Evolutionary conservation across 2,797 vertebrate genomes (phyloP), one percentile per base, ranked within the genome.

Genomic region (Bufotes viridis): DNA sequence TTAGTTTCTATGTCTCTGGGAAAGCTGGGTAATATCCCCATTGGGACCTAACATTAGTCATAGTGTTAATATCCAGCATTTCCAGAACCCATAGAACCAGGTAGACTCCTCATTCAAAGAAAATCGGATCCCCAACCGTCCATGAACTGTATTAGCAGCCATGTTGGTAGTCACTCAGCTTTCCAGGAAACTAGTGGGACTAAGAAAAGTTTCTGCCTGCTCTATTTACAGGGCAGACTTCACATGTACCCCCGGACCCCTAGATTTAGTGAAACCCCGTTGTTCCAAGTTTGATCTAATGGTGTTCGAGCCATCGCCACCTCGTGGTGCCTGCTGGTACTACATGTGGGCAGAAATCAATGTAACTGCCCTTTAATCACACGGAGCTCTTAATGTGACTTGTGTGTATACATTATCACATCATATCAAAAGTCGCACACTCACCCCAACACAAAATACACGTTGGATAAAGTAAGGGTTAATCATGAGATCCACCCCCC

Each of bases 351-450:
- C 0, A 20, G 17, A 9, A 18, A 58, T 7, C 2, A 15, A 57
- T 26, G 10, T 24, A 17, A 26, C 14, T 55, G 22, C 51, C 4
- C 67, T 29, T 69, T 69, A 70, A 8, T 34, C 69, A 34, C 11
- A 69, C 26, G 18, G 0, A 3, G 49, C 29, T 2, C 13, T n/a
- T 72, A 82, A 81, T 34, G 86, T 53, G 86, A 42, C 61, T 58
- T 72, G 78, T 87, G 65, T 29, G 14, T 42, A 78, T 34, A 57
- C 80, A 72, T 51, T 51, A n/a, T 22, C 61, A 63, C 61, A 5
- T 63, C 58, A 15, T 3, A 42, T 42, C 34, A 42, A 42, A 60
- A 18, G 58, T 60, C 58, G 53, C 79, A 65, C 76, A 42, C 42
- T 42, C 74, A n/a, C 29, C 15, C 51, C 53, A 3, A 24, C 24